Evolutionary conservation across 1,140 invertebrate species (phyloP).

Genomic region (Sarcophaga peregrina): DNA sequence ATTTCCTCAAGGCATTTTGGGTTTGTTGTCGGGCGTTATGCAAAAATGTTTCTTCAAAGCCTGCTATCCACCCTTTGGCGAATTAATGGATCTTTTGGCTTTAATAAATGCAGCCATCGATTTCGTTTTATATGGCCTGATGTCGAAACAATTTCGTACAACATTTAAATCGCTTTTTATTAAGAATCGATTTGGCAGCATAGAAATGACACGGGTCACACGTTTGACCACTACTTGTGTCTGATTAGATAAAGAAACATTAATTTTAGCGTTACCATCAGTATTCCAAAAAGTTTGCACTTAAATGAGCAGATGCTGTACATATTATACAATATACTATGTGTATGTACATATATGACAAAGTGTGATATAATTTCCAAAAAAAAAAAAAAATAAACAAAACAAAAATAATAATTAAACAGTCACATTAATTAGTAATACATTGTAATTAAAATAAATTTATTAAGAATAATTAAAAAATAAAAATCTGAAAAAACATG

Average conservation of each 20-base stretch:
- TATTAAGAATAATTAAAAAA: too few species aligned
- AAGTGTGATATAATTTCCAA: too few species aligned
- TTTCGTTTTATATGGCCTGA: conserved; percentile 93
- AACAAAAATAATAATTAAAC: too few species aligned
- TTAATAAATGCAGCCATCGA: conserved; percentile 92
- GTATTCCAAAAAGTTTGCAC: too few species aligned
- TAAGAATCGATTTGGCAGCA: conserved; percentile 67
- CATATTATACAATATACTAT: too few species aligned
- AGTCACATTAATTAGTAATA: too few species aligned
- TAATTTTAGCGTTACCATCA: too few species aligned
- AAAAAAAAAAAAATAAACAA: too few species aligned
- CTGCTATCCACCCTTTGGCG: conserved; percentile 84
- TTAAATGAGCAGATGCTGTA: too few species aligned
- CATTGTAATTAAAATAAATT: too few species aligned
- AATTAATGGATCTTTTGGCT: conserved; percentile 92
- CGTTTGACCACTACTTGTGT: conserved; percentile 69
- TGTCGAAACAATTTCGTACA: conserved; percentile 91
- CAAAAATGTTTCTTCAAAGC: conserved; percentile 79
- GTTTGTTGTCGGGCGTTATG: conserved; percentile 77
- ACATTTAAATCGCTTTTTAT: conserved; percentile 84
- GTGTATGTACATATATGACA: too few species aligned
- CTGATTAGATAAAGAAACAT: conserved; percentile 55
- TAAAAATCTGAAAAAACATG: too few species aligned
- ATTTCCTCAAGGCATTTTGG: conserved; percentile 84
- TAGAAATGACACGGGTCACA: conserved; percentile 67